Base-by-base conservation (phyloP, 2,888 invertebrate genomes). In the Cyclophora punctaria region DNA sequence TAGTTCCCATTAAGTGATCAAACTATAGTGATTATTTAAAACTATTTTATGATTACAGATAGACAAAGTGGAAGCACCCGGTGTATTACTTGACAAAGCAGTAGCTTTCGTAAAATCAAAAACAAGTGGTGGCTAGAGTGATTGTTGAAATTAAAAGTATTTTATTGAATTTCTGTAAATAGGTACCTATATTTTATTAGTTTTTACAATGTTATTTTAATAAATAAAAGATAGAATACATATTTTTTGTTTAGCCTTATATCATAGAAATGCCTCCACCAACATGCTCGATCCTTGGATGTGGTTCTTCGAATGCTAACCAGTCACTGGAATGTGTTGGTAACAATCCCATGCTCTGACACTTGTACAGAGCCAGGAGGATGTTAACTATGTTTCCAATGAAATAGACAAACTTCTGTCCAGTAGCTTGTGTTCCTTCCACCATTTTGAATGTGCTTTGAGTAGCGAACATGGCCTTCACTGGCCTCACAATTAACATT, bases 291-390 rank as follows among this genome's bases (percentile, higher is more conserved):
- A 95, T 89, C 71, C 96, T 90, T 49, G 92, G 92, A 74, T 95
- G 95, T 2, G 98, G 96, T 74, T 98, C 96, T 49, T 97, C 96
- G 90, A 99, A 99, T 49, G 98, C 98, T 55, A 99, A 84, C 99
- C 99, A 99, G 81, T 99, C 99, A 43, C 98, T 98, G 1, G 98
- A 94, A 83, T 99, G 98, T 47, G 98, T 98, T 2, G 99, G 99
- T 49, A 99, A 83, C 35, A 99, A 81, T 2, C 98, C 99, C 98
- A 99, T 98, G 57, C 97, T 97, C 71, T 98, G 98, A 78, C 98
- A 99, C 83, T 99, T 99, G 77, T 98, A 99, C 43, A 99, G 86
- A 34, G 98, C 98, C 61, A 99, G 81, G 0, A 93, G 93, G 56
- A 99, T 93, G 77, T 98, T 97, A 0, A 97, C 94, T 61, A 98